Percentiles rank a stretch among this genome's conserved stretches.
Evolutionary conservation across 2,113 vertebrate genomes (phyloP).

Genomic region (Eptatretus burgeri): DNA sequence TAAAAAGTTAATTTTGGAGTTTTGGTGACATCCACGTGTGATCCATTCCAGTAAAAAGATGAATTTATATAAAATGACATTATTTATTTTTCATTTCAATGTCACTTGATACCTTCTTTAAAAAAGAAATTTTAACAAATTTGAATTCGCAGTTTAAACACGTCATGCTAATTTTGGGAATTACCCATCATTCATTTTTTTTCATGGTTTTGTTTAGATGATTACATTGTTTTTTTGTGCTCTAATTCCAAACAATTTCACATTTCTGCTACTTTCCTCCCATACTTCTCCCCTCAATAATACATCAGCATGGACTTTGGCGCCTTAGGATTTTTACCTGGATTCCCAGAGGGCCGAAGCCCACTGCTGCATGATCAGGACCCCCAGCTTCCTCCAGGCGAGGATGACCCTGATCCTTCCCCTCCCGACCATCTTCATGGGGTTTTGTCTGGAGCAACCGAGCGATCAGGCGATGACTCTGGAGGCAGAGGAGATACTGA

Average conservation of each 20-base stretch:
- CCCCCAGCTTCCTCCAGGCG: background rate
- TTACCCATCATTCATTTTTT: background rate
- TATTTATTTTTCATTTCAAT: no score
- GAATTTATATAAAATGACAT: no score
- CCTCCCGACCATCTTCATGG: constrained; percentile 1
- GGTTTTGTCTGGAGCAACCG: background rate
- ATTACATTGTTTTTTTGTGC: background rate
- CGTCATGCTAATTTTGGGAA: background rate
- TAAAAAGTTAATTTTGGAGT: no score
- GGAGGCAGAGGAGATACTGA: background rate
- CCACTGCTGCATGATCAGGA: constrained; percentile 4
- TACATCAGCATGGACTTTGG: constrained; percentile 1
- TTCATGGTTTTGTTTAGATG: background rate
- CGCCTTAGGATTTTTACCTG: background rate
- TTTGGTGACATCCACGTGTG: no score
- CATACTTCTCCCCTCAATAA: constrained; percentile 1
- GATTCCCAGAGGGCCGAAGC: constrained; percentile 5
- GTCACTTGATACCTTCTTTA: no score
- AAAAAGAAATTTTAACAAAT: no score
- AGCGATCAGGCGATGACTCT: background rate
- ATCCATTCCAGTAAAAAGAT: no score
- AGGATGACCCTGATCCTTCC: background rate
- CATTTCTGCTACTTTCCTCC: background rate
- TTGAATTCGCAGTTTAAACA: background rate
- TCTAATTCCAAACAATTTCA: background rate